These are phyloP conservation scores for Ptilonorhynchus violaceus DNA, from an alignment of 2,113 vertebrate genomes.

Conservation along the genomic window DNA sequence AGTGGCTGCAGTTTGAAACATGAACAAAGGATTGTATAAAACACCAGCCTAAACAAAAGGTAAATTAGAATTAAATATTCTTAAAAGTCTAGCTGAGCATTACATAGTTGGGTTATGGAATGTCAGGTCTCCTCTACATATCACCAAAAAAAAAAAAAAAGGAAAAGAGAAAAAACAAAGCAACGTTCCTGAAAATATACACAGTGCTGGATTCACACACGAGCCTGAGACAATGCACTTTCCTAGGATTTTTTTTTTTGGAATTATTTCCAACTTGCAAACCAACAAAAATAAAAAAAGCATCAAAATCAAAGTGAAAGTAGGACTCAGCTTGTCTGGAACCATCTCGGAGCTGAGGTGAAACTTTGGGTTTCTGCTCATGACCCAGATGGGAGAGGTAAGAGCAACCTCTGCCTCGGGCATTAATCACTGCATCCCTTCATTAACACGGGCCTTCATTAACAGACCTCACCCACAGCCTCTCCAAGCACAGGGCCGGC, in stretches of 20 bases:
- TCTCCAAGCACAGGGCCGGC: background rate
- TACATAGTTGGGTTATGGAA: slow-evolving; percentile 62
- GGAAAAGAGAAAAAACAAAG: background rate
- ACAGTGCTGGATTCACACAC: slow-evolving; percentile 66
- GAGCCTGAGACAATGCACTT: slow-evolving; percentile 67
- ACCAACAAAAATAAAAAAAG: background rate
- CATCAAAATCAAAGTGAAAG: background rate
- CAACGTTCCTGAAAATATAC: slow-evolving; percentile 56
- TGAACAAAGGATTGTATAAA: slow-evolving; percentile 40
- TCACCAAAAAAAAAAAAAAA: slow-evolving; percentile 18
- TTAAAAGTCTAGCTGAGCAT: slow-evolving; percentile 58
- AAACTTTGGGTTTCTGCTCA: background rate
- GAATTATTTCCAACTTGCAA: slow-evolving; percentile 47
- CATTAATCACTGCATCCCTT: background rate
- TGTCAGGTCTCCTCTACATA: slow-evolving; percentile 61
- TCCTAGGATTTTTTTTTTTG: background rate
- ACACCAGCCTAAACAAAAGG: slow-evolving; percentile 63
- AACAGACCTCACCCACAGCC: background rate
- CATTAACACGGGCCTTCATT: background rate
- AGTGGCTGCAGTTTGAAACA: slow-evolving; percentile 66
- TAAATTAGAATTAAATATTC: slow-evolving; percentile 66
- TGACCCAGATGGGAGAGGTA: background rate
- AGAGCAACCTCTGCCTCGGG: background rate
- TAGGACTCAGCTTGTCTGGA: background rate
- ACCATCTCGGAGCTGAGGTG: background rate